These are phyloP conservation scores for Lamellibrachia satsuma DNA, from an alignment of 2,888 invertebrate species.

Conservation along the genomic window DNA sequence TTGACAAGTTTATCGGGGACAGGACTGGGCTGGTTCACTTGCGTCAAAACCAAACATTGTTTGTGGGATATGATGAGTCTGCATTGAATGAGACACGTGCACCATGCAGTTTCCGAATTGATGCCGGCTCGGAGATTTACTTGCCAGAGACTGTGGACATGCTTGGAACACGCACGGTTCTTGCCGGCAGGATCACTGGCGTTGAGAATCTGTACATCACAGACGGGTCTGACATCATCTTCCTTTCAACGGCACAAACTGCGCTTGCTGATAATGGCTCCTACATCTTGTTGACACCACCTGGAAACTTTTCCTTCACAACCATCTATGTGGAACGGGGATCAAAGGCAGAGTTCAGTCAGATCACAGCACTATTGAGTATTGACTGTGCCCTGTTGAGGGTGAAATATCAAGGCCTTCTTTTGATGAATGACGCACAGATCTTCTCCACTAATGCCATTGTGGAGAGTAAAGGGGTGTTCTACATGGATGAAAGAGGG, in stretches of 20 bases:
- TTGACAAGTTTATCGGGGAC: conserved; percentile 50
- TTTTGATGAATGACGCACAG: conserved; percentile 49
- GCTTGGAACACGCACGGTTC: conserved; percentile 48
- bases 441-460: conserved; percentile 46
- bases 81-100: conserved; percentile 49
- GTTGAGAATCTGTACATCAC: conserved; percentile 45
- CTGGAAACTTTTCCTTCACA: conserved; percentile 50
- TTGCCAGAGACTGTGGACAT: conserved; percentile 48
- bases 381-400: conserved; percentile 45
- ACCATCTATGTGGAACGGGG: conserved; percentile 46
- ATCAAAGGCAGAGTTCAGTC: conserved; percentile 47
- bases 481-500: conserved; percentile 50
- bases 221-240: conserved; percentile 47
- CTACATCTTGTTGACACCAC: conserved; percentile 46
- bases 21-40: conserved; percentile 49
- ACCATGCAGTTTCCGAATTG: conserved; percentile 53
- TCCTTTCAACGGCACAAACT: conserved; percentile 49
- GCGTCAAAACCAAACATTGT: conserved; percentile 46
- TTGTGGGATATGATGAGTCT: conserved; percentile 51
- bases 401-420: conserved; percentile 49
- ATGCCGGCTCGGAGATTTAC: conserved; percentile 46
- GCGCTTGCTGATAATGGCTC: conserved; percentile 49
- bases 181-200: conserved; percentile 51
- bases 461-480: conserved; percentile 49
- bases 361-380: conserved; percentile 42